phyloP scores from a whole-genome alignment of 1,140 invertebrate species.

The Drosophila guanche region DNA sequence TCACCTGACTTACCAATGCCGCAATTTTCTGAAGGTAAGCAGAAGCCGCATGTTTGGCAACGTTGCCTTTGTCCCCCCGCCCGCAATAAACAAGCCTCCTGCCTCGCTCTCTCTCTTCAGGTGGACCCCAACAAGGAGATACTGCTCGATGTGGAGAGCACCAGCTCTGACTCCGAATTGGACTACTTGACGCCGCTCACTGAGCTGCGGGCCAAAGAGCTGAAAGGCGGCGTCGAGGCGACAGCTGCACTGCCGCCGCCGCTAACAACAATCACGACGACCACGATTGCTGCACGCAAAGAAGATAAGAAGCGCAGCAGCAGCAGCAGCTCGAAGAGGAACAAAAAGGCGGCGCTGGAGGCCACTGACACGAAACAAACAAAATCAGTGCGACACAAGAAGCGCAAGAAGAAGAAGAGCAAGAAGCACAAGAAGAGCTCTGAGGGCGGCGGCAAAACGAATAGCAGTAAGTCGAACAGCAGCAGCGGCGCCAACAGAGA shows the following conservation, averaged over 20 bases:
- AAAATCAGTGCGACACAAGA: conserved; percentile 67
- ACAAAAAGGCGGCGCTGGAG: conserved; percentile 24
- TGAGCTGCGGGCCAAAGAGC: conserved; percentile 90
- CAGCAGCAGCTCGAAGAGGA: conserved; percentile 33
- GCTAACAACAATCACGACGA: conserved; percentile 15
- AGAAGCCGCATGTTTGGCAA: conserved; percentile 12
- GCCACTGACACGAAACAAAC: conserved; percentile 40
- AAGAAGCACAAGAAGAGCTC: conserved; percentile 56
- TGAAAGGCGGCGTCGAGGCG: conserved; percentile 85
- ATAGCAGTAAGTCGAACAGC: conserved; percentile 40
- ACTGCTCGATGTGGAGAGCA: conserved; percentile 97
- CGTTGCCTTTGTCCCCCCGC: conserved; percentile 11
- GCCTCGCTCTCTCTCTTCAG: conserved; percentile 65
- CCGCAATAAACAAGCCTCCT: background rate
- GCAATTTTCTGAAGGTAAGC: conserved; percentile 96
- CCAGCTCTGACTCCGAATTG: conserved; percentile 94
- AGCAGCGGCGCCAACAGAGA: conserved; percentile 41
- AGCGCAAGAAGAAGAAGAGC: conserved; percentile 54
- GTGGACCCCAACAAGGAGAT: conserved; percentile 94
- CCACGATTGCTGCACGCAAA: conserved; percentile 14
- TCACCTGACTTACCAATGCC: conserved; percentile 97
- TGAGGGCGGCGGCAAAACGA: conserved; percentile 28
- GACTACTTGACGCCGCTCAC: conserved; percentile 93
- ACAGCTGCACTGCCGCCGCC: conserved; percentile 69
- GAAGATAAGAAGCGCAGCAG: conserved; percentile 36